phyloP scores from a whole-genome alignment of 2,113 vertebrate species.

The Laticauda colubrina region DNA sequence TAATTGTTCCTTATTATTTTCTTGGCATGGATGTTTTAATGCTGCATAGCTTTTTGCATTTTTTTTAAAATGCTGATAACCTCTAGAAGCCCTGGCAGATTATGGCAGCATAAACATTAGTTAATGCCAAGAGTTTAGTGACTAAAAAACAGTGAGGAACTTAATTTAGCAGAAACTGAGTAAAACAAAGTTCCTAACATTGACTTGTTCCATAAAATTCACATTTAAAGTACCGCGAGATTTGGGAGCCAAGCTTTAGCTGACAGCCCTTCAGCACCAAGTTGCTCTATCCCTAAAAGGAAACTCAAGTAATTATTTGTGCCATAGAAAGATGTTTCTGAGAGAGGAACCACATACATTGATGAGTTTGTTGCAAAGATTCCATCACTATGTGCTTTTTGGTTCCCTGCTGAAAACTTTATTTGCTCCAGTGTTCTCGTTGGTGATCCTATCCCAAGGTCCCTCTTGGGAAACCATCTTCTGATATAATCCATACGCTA shows the following conservation, averaged over 20 bases:
- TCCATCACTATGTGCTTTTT: not conserved
- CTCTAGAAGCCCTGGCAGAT: not conserved
- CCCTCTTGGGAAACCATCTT: no score
- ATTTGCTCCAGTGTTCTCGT: not conserved
- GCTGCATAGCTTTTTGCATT: not conserved
- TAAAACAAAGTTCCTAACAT: not conserved
- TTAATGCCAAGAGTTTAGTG: not conserved
- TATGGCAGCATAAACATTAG: not conserved
- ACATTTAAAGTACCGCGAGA: not conserved
- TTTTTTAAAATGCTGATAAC: not conserved
- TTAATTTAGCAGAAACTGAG: not conserved
- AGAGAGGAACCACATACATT: not conserved
- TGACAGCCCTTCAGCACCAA: not conserved
- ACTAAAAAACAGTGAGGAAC: not conserved
- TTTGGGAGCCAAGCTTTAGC: not conserved
- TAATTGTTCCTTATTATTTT: not conserved
- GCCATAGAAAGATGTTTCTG: not conserved
- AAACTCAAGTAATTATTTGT: not conserved
- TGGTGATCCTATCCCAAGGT: not conserved
- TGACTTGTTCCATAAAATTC: not conserved
- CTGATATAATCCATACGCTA: no score
- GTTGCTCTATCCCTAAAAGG: not conserved
- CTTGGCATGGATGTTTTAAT: not conserved
- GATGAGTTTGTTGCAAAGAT: not conserved
- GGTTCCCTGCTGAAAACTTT: not conserved